These are phyloP conservation scores for Cepaea nemoralis DNA, from an alignment of 1,140 invertebrate species.

Conservation along the genomic window DNA sequence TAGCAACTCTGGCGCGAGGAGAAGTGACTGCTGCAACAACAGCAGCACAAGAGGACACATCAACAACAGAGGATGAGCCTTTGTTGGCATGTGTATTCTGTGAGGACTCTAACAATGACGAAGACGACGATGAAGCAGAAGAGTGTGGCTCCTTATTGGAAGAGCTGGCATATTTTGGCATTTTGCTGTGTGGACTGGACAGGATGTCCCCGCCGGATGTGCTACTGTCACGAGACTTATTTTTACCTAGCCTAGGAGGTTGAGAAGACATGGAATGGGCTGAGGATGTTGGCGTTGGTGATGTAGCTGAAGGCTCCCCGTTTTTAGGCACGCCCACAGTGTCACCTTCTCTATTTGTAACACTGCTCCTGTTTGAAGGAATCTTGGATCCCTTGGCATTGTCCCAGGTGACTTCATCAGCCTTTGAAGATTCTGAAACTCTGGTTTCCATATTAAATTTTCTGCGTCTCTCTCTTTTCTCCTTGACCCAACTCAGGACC, in stretches of 20 bases:
- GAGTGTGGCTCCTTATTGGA: neutral
- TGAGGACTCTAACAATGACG: neutral
- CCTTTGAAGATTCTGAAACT: neutral
- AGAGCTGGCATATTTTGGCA: neutral
- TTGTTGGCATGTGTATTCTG: neutral
- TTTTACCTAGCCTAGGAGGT: neutral
- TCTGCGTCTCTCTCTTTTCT: slow-evolving; percentile 7
- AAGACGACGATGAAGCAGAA: neutral
- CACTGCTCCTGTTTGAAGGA: neutral
- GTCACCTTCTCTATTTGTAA: neutral
- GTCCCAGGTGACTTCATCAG: neutral
- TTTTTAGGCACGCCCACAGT: neutral
- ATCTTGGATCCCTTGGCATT: neutral
- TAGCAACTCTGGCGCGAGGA: neutral
- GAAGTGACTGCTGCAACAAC: neutral
- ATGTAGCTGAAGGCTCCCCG: neutral
- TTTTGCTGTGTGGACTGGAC: neutral
- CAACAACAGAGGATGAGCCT: neutral
- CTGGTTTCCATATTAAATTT: neutral
- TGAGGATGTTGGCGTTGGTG: neutral
- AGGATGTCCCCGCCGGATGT: neutral
- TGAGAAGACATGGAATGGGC: slow-evolving; percentile 1
- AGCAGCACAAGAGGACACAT: neutral
- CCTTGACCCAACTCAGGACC: neutral
- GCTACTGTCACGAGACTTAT: neutral